phyloP scores from a whole-genome alignment of 2,888 invertebrate species.

The Polietes domitor region DNA sequence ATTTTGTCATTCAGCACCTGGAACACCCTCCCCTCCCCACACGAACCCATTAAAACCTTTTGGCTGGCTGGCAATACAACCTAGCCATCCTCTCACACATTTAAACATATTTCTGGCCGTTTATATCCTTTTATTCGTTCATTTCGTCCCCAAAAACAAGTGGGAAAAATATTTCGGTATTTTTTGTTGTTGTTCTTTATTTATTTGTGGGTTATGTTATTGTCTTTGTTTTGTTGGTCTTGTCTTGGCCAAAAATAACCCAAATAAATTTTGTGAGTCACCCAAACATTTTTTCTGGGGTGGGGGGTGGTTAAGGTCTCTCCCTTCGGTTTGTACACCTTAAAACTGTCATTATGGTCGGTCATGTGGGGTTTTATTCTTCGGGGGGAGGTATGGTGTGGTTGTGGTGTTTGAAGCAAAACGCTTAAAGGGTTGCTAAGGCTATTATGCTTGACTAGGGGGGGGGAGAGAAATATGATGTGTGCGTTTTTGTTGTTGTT shows the following conservation, averaged over 20 bases:
- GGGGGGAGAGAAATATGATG: background rate
- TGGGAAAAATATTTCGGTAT: background rate
- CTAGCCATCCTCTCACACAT: background rate
- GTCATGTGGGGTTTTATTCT: background rate
- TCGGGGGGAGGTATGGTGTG: too few relatives aligned
- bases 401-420: background rate
- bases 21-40: background rate
- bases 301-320: background rate
- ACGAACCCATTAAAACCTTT: background rate
- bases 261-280: conserved; percentile 33
- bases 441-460: too few relatives aligned
- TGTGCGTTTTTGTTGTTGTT: background rate
- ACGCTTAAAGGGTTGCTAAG: background rate
- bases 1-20: conserved; percentile 7
- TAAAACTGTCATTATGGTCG: conserved; percentile 25
- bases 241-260: conserved; percentile 29
- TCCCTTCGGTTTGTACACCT: background rate
- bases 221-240: background rate
- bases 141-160: background rate
- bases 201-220: too few relatives aligned
- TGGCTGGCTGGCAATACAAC: too few relatives aligned
- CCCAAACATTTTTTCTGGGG: background rate
- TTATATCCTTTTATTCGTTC: background rate
- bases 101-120: background rate
- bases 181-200: too few relatives aligned